These are phyloP conservation scores for Melanocharis versteri DNA, from an alignment of 2,113 vertebrate species.

Conservation along the genomic window DNA sequence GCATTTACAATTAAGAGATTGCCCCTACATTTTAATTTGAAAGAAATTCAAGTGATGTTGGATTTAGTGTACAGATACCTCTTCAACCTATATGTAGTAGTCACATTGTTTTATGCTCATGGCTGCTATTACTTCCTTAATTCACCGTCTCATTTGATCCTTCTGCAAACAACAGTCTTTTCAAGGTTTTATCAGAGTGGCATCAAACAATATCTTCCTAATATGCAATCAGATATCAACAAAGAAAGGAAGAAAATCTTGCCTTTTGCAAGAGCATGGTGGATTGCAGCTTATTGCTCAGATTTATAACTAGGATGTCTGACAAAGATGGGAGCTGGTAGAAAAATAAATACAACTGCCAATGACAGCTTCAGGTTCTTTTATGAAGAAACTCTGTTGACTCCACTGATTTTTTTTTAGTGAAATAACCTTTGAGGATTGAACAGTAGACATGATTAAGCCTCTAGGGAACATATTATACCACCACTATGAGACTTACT, in stretches of 20 bases:
- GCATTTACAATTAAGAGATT: conserved; percentile 4
- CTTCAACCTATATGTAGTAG: background rate
- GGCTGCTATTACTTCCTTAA: background rate
- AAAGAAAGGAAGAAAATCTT: background rate
- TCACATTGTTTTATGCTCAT: background rate
- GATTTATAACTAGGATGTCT: background rate
- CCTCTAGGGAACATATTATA: background rate
- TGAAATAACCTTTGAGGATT: conserved; percentile 18
- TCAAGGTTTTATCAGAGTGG: background rate
- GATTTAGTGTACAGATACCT: background rate
- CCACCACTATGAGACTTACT: background rate
- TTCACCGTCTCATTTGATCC: background rate
- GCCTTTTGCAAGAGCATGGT: background rate
- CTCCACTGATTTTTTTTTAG: background rate
- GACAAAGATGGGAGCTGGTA: background rate
- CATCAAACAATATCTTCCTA: background rate
- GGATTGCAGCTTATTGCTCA: background rate
- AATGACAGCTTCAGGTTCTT: background rate
- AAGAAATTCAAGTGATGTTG: background rate
- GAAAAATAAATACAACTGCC: background rate
- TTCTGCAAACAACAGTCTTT: background rate
- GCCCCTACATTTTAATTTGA: background rate
- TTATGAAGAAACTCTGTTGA: background rate
- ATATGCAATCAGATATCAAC: background rate
- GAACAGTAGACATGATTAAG: conserved; percentile 17